Conservation (phyloP, 2,797 vertebrate genomes). For the Sebastolobus alascanus region DNA sequence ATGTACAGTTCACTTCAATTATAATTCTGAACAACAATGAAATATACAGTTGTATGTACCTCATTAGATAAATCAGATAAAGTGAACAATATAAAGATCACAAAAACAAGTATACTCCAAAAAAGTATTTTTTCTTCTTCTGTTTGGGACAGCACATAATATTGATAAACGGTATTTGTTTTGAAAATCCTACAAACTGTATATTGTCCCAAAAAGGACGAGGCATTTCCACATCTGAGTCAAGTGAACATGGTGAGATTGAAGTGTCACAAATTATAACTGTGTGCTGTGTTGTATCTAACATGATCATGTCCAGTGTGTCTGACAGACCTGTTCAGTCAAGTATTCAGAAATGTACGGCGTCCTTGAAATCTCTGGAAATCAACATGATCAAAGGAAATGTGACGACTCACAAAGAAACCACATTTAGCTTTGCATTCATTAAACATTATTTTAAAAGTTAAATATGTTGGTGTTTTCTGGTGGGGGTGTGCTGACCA, state of each 20-base stretch:
- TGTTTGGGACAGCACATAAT: neutral
- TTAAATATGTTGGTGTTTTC: neutral
- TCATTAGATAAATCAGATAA: slow-evolving; percentile 12
- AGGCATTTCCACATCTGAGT: neutral
- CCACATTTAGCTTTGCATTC: neutral
- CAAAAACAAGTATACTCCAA: slow-evolving; percentile 1
- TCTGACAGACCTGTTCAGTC: slow-evolving; percentile 23
- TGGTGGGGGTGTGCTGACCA: neutral
- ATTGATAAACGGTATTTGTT: neutral
- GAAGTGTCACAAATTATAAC: neutral
- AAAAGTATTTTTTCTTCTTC: neutral
- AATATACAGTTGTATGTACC: neutral
- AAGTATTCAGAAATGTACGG: slow-evolving; percentile 5
- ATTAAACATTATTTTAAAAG: neutral
- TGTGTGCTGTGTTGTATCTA: neutral
- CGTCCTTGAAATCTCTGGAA: neutral
- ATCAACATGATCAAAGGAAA: neutral
- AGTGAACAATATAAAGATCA: neutral
- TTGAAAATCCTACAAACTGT: neutral
- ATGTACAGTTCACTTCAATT: slow-evolving; percentile 13
- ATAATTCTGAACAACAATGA: neutral
- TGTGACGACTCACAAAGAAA: neutral
- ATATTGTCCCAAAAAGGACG: neutral
- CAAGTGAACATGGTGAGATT: neutral
- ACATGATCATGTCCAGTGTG: slow-evolving; percentile 31